Evolutionary conservation across 2,113 vertebrate species (phyloP).

Genomic region (Nibea coibor): DNA sequence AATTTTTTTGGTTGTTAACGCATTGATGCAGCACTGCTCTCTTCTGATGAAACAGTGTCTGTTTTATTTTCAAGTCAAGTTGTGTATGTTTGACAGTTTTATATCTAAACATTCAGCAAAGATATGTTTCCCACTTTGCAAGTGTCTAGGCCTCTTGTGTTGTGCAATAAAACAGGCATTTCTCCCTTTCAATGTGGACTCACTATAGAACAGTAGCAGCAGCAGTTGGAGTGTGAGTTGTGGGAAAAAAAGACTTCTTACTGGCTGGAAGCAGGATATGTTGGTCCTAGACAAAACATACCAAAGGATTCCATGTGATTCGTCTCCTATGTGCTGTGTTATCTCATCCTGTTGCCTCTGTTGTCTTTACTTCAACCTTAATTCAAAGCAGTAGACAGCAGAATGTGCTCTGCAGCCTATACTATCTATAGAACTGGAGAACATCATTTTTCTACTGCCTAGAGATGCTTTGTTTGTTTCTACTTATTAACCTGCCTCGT

Average conservation of each 20-base stretch:
- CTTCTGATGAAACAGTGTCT: background rate
- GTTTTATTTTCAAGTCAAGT: conserved; percentile 19
- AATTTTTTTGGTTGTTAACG: background rate
- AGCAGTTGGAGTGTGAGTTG: conserved; percentile 44
- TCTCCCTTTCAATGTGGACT: background rate
- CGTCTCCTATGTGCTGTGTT: conserved; percentile 58
- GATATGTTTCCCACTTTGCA: conserved; percentile 29
- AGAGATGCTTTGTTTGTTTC: conserved; percentile 36
- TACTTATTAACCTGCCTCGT: background rate
- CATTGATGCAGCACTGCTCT: background rate
- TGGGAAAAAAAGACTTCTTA: conserved; percentile 54
- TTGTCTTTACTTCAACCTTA: conserved; percentile 58
- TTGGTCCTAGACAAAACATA: conserved; percentile 74
- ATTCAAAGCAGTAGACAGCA: conserved; percentile 46
- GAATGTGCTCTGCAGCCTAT: conserved; percentile 24
- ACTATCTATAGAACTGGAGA: background rate
- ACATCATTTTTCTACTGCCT: conserved; percentile 2
- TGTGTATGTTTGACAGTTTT: conserved; percentile 44
- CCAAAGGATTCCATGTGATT: conserved; percentile 69
- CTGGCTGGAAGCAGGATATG: conserved; percentile 72
- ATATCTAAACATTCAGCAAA: conserved; percentile 7
- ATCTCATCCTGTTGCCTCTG: conserved; percentile 67
- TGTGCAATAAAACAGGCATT: conserved; percentile 16
- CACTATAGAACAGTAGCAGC: background rate
- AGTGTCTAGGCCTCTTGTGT: conserved; percentile 18